Conservation (phyloP, 2,888 invertebrate genomes). For the Eremobia ochroleuca region DNA sequence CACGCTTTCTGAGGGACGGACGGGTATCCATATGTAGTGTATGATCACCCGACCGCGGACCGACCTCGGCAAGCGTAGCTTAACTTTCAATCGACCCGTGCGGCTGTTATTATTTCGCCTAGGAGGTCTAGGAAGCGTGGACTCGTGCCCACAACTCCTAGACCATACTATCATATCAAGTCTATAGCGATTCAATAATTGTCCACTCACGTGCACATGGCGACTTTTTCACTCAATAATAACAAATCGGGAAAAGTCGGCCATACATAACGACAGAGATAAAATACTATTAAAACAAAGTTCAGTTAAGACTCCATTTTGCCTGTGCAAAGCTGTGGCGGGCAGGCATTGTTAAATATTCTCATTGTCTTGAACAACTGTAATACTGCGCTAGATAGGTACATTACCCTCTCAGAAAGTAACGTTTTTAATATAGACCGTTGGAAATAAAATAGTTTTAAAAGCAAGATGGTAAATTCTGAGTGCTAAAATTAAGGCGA, state of each 20-base stretch:
- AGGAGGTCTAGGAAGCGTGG: too few relatives aligned
- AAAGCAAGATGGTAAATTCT: not conserved
- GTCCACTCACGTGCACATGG: not conserved
- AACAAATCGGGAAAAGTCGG: not conserved
- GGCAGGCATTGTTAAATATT: constrained; percentile 61
- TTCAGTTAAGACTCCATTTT: constrained; percentile 56
- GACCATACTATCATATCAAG: not conserved
- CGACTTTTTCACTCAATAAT: not conserved
- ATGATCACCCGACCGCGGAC: too few relatives aligned
- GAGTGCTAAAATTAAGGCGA: not conserved
- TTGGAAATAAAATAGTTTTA: constrained; percentile 36
- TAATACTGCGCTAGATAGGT: constrained; percentile 51
- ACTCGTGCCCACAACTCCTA: too few relatives aligned
- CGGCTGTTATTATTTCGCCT: too few relatives aligned
- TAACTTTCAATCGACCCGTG: not conserved
- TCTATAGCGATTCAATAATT: not conserved
- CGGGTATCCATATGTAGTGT: too few relatives aligned
- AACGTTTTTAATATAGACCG: constrained; percentile 45
- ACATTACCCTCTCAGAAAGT: constrained; percentile 49
- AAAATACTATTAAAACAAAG: constrained; percentile 49
- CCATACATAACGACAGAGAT: constrained; percentile 18
- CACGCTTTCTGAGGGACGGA: not conserved
- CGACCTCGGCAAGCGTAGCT: not conserved
- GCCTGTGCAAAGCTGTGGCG: constrained; percentile 55
- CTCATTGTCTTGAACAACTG: constrained; percentile 62